Base-by-base conservation (phyloP, 1,140 invertebrate genomes). In the Scylla paramamosain region DNA sequence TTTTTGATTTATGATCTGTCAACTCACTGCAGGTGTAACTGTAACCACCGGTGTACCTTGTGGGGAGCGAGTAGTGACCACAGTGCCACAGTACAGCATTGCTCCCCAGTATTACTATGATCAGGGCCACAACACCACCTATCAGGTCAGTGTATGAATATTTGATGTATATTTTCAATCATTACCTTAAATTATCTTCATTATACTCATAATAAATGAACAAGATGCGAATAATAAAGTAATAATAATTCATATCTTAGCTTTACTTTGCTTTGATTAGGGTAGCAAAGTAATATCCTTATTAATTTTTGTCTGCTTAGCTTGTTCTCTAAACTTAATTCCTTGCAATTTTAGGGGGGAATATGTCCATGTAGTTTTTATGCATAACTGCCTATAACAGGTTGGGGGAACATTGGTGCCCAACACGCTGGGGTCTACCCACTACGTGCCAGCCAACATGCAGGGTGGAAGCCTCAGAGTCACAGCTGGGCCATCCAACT, bases 21-120 rank as follows among this genome's bases (percentile, higher is more conserved):
- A 39, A 39, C 6, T 39, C 39, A 39, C 46, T 84, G 20, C 90
- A 88, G 94, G 91, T 20, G 94, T 95, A 10, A 93, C 91, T 3
- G 94, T 95, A 77, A 95, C 94, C 28, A 93, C 91, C 93, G 94
- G 94, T 28, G 91, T 88, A 10, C 83, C 94, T 0, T 45, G 82
- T 31, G 95, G 92, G 52, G 95, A 95, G 86, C 48, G 92, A 82
- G 95, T 95, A 14, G 95, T 95, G 16, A 95, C 95, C 16, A 95
- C 95, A 16, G 83, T 95, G 67, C 87, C 95, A 2, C 95, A 93
- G 92, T 95, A 93, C 87, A 95, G 92, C 20, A 93, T 95, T 82
- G 31, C 91, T 48, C 67, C 92, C 3, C 92, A 87, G 1, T 95
- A 93, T 90, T 95, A 95, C 82, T 95, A 95, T 93, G 95, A 95